phyloP scores from a whole-genome alignment of 2,888 invertebrate genomes.

The Eupeodes luniger region DNA sequence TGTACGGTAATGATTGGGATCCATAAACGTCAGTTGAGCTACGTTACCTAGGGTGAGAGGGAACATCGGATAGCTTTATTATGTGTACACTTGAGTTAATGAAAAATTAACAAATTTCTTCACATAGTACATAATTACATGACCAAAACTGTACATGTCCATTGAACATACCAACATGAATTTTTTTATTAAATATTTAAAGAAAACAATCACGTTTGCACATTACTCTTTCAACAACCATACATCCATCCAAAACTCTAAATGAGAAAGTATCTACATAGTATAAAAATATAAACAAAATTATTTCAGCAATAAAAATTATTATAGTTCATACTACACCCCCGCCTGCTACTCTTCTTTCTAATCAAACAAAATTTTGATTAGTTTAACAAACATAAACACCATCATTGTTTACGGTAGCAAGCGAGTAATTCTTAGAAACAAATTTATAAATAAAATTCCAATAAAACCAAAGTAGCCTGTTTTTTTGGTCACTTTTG shows the following conservation, averaged over 20 bases:
- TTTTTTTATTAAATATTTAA: background rate
- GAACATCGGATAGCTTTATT: too few species aligned
- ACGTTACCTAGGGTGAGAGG: too few species aligned
- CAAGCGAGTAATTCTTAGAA: slow-evolving; percentile 32
- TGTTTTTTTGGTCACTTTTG: background rate
- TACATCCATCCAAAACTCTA: background rate
- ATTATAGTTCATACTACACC: background rate
- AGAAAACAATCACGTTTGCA: background rate
- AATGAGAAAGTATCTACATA: background rate
- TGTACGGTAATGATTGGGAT: too few species aligned
- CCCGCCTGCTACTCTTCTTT: background rate
- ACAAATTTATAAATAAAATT: slow-evolving; percentile 43
- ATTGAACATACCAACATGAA: too few species aligned
- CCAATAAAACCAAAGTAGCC: slow-evolving; percentile 46
- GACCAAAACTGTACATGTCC: too few species aligned
- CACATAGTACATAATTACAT: too few species aligned
- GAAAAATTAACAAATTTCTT: too few species aligned
- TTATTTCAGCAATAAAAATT: background rate
- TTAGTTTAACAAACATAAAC: slow-evolving; percentile 37
- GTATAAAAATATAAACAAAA: background rate
- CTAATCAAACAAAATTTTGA: slow-evolving; percentile 11
- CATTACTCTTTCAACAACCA: background rate
- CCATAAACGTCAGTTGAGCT: too few species aligned
- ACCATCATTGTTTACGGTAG: slow-evolving; percentile 55
- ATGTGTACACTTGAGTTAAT: too few species aligned